Percentiles rank a stretch among this genome's conserved stretches.
Conservation (phyloP, 2,797 vertebrate genomes). For the Hybognathus amarus region DNA sequence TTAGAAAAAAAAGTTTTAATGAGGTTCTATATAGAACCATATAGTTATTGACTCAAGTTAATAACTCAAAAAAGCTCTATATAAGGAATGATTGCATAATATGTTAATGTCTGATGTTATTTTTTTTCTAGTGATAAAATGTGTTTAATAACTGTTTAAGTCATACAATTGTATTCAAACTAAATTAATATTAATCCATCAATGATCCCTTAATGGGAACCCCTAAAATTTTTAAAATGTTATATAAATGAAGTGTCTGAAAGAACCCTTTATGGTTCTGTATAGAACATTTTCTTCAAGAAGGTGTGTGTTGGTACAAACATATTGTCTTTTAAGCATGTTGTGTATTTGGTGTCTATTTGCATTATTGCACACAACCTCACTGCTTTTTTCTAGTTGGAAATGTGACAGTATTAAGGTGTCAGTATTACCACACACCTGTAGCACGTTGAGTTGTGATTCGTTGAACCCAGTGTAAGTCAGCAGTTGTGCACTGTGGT, state of each 20-base stretch:
- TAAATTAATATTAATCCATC: background rate
- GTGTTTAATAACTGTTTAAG: background rate
- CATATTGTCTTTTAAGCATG: background rate
- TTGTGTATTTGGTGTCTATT: slow-evolving; percentile 2
- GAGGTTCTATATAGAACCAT: background rate
- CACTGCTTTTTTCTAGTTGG: background rate
- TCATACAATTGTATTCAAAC: background rate
- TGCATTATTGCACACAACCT: background rate
- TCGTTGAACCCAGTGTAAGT: background rate
- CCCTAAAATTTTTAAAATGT: background rate
- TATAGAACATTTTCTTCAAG: background rate
- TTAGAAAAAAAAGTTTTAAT: background rate
- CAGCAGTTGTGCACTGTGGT: slow-evolving; percentile 13
- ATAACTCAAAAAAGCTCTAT: no score
- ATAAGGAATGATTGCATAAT: background rate
- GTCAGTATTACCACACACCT: background rate
- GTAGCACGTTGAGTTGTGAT: slow-evolving; percentile 10
- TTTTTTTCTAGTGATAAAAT: background rate
- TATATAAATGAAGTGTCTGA: background rate
- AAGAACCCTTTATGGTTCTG: background rate
- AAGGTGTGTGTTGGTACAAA: background rate
- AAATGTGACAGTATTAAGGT: background rate
- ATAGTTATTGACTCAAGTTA: background rate
- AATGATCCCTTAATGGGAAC: background rate
- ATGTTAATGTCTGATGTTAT: background rate